These are phyloP conservation scores for Salmo trutta DNA, from an alignment of 2,797 vertebrate genomes.

Conservation along the genomic window DNA sequence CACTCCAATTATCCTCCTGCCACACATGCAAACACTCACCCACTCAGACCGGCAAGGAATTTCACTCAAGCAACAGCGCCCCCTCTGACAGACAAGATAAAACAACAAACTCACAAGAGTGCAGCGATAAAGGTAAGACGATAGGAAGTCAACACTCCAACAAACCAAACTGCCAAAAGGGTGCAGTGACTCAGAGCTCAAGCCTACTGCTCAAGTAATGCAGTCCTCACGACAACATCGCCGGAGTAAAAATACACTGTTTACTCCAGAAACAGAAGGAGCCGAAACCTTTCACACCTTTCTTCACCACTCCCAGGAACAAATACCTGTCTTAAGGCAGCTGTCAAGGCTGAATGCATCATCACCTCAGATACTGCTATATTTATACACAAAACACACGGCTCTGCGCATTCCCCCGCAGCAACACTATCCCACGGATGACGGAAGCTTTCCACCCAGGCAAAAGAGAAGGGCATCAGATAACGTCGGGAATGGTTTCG, in stretches of 20 bases:
- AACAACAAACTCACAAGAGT: neutral
- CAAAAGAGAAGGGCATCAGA: constrained; percentile 62
- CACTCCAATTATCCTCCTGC: constrained; percentile 53
- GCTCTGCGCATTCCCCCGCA: constrained; percentile 62
- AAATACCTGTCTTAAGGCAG: constrained; percentile 67
- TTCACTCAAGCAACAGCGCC: neutral
- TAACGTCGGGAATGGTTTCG: constrained; percentile 55
- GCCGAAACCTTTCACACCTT: constrained; percentile 65
- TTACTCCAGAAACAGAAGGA: neutral
- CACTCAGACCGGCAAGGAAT: neutral
- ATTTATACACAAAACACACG: constrained; percentile 74
- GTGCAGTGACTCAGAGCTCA: neutral
- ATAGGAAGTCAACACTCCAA: neutral
- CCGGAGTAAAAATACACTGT: neutral
- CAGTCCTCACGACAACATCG: neutral
- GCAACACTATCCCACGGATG: constrained; percentile 44
- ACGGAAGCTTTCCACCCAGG: constrained; percentile 62
- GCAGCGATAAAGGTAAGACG: neutral
- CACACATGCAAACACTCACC: constrained; percentile 27
- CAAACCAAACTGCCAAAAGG: neutral
- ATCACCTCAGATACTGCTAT: constrained; percentile 64
- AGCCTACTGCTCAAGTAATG: neutral
- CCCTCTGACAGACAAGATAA: neutral
- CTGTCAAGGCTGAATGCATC: constrained; percentile 58
- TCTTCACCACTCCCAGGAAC: constrained; percentile 52